A percentile compares a stretch with the other conserved stretches of the same genome.
Conservation (phyloP, 2,113 vertebrate genomes). For the Sisor rabdophorus region DNA sequence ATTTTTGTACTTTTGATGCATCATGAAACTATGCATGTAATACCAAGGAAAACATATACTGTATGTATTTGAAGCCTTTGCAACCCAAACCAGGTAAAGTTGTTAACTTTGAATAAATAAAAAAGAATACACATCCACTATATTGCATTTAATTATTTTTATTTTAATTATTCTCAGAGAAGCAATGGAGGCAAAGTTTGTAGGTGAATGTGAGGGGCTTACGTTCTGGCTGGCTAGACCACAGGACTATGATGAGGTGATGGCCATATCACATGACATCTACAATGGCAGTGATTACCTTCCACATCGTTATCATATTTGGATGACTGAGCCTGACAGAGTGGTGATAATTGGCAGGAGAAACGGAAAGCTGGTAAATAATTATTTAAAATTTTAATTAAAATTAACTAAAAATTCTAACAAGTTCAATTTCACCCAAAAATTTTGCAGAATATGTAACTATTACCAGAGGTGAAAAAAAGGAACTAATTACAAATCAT, state of each 20-base stretch:
- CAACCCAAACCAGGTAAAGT: background rate
- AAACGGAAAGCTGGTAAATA: conserved; percentile 46
- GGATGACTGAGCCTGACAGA: conserved; percentile 53
- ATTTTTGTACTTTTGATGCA: background rate
- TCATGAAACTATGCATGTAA: background rate
- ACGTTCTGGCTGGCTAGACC: conserved; percentile 51
- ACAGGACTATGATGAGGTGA: conserved; percentile 56
- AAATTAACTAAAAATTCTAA: too few relatives aligned
- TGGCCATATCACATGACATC: conserved; percentile 53
- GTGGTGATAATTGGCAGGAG: conserved; percentile 52
- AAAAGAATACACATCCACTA: too few relatives aligned
- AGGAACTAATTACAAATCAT: too few relatives aligned
- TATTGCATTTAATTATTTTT: too few relatives aligned
- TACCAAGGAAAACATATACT: background rate
- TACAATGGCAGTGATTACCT: conserved; percentile 55
- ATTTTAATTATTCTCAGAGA: background rate
- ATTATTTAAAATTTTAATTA: too few relatives aligned
- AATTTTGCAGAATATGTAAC: too few relatives aligned
- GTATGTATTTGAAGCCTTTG: background rate
- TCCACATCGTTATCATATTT: conserved; percentile 51
- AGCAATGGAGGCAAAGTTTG: conserved; percentile 40
- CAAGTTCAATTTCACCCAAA: too few relatives aligned
- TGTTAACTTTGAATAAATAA: background rate
- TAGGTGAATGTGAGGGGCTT: conserved; percentile 51
- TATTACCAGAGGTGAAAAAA: too few relatives aligned